Percentiles rank a stretch among this genome's conserved stretches.
These are phyloP conservation scores for Bombylius discolor DNA, from an alignment of 2,888 invertebrate species.

Conservation along the genomic window DNA sequence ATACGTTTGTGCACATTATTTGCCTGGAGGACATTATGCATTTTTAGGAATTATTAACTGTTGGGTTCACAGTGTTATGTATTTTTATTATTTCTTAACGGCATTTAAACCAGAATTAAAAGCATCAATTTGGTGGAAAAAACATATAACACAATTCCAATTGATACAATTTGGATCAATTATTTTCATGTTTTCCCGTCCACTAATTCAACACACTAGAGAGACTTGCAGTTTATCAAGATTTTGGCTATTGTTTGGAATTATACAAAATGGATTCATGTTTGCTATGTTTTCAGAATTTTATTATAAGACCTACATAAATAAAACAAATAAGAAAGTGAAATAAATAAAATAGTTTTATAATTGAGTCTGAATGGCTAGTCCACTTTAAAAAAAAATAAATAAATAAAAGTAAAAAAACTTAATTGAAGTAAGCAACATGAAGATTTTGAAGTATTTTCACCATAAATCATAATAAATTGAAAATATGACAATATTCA, in stretches of 20 bases:
- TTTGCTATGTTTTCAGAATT: constrained; percentile 52
- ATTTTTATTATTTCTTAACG: constrained; percentile 64
- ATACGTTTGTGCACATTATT: constrained; percentile 46
- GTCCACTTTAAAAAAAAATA: no score
- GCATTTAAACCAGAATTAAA: constrained; percentile 57
- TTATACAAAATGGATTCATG: constrained; percentile 55
- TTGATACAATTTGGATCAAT: constrained; percentile 57
- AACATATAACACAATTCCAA: constrained; percentile 72
- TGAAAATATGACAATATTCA: no score
- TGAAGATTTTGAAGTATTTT: no score
- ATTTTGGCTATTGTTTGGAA: constrained; percentile 40
- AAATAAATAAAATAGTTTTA: no score
- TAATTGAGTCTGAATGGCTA: no score
- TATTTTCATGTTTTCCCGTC: constrained; percentile 42
- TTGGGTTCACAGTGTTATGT: constrained; percentile 71
- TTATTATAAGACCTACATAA: constrained; percentile 49
- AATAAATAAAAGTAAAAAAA: no score
- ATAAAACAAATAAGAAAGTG: constrained; percentile 17
- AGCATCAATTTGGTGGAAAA: constrained; percentile 69
- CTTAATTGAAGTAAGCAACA: no score
- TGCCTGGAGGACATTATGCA: constrained; percentile 51
- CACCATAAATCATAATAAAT: no score
- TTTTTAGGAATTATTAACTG: constrained; percentile 54
- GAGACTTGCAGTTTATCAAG: constrained; percentile 47
- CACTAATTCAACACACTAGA: constrained; percentile 29